Percentiles rank a stretch among this genome's conserved stretches.
Conservation (phyloP, 2,888 invertebrate species). For the Hirtodrosophila confusa region DNA sequence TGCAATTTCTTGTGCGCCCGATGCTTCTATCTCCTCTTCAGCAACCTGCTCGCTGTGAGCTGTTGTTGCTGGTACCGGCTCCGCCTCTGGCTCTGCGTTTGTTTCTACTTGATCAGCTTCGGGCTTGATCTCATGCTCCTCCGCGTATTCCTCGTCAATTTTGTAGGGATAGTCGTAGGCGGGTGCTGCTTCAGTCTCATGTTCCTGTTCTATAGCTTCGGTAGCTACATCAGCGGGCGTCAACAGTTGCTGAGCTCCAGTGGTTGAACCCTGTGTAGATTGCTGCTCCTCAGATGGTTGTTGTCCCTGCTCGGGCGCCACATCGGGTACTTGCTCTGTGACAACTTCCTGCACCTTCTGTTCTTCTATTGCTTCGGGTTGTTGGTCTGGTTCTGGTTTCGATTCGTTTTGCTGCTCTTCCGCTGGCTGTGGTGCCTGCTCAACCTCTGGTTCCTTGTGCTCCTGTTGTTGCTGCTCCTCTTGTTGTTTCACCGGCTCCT, state of each 20-base stretch:
- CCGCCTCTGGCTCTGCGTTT: not conserved
- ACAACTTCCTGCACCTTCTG: constrained; percentile 1
- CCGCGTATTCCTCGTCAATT: constrained; percentile 80
- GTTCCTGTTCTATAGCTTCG: constrained; percentile 45
- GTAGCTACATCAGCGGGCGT: constrained; percentile 64
- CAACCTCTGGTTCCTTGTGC: constrained; percentile 2
- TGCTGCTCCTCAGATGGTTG: constrained; percentile 7
- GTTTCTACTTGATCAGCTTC: constrained; percentile 30
- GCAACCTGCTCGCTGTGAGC: not conserved
- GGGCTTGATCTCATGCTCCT: constrained; percentile 60
- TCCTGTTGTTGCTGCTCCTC: constrained; percentile 13
- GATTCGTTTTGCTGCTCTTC: constrained; percentile 17
- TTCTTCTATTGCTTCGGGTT: too few species aligned
- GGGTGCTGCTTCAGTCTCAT: constrained; percentile 51
- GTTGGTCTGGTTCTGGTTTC: not conserved
- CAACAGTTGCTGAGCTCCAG: constrained; percentile 59
- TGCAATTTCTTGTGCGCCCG: constrained; percentile 58
- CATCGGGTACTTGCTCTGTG: not conserved
- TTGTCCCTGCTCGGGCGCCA: constrained; percentile 2
- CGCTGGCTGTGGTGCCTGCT: constrained; percentile 5
- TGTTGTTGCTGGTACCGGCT: constrained; percentile 6
- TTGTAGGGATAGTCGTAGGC: constrained; percentile 82
- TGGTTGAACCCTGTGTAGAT: constrained; percentile 33
- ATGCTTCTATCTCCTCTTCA: constrained; percentile 53
- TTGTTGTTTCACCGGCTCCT: constrained; percentile 14